phyloP scores from a whole-genome alignment of 2,113 vertebrate species.

The Centropus unirufus region DNA sequence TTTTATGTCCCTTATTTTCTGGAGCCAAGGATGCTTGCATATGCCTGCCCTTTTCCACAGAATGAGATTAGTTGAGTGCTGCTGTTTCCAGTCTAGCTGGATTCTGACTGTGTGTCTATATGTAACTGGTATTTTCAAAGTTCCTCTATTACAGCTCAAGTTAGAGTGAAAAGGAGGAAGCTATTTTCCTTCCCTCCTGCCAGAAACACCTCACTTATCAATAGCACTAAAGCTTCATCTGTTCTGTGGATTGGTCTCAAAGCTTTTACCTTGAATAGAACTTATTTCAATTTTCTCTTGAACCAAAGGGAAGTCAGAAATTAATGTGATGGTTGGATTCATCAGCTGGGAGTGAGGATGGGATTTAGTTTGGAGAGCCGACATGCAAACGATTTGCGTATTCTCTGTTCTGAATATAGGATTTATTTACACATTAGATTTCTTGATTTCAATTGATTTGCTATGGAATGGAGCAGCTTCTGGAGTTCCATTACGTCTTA shows the following conservation, averaged over 20 bases:
- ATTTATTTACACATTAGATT: neutral
- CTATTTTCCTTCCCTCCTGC: neutral
- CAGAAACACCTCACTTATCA: neutral
- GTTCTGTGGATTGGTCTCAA: neutral
- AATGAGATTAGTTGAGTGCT: rapidly evolving
- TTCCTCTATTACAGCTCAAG: neutral
- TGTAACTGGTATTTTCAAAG: neutral
- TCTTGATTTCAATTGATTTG: neutral
- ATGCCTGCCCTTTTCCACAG: neutral
- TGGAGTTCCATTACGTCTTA: neutral
- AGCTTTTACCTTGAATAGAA: neutral
- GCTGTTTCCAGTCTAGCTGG: neutral
- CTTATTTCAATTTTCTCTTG: neutral
- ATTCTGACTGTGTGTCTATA: neutral
- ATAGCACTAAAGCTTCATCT: neutral
- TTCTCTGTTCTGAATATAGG: neutral
- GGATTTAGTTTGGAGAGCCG: neutral
- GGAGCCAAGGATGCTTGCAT: neutral
- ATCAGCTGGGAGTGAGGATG: neutral
- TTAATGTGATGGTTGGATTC: neutral
- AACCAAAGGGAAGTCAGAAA: neutral
- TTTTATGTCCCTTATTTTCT: neutral
- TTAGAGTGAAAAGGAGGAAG: neutral
- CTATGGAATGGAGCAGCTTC: neutral
- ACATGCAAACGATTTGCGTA: rapidly evolving